Evolutionary conservation across 2,113 vertebrate species (phyloP).

Genomic region (Megaceryle maxima): DNA sequence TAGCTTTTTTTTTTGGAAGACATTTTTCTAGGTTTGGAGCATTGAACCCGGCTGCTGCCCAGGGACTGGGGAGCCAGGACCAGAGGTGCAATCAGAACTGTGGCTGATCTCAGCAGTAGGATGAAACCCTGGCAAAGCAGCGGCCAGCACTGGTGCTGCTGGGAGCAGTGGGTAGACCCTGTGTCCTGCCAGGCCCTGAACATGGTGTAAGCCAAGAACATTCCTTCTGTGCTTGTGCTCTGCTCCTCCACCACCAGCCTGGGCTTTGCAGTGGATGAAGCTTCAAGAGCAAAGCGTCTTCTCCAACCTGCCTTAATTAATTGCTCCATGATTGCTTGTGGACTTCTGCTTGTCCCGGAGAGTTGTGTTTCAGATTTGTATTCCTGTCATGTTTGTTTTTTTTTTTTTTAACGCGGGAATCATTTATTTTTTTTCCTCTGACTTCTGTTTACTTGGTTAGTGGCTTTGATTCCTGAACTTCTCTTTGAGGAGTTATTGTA

Average conservation of each 20-base stretch:
- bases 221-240: not conserved
- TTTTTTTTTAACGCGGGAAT: not conserved
- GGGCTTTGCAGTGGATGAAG: not conserved
- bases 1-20: not conserved
- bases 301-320: not conserved
- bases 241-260: not conserved
- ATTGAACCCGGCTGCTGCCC: not conserved
- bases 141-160: fast-evolving
- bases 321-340: not conserved
- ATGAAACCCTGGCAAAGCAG: not conserved
- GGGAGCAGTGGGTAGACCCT: not conserved
- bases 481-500: not conserved
- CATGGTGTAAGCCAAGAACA: fast-evolving
- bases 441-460: not conserved
- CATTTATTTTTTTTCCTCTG: not conserved
- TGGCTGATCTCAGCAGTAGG: not conserved
- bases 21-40: not conserved
- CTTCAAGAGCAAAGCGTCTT: not conserved
- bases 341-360: not conserved
- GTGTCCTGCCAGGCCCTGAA: not conserved
- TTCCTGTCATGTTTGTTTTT: not conserved
- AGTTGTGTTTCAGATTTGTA: not conserved
- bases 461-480: not conserved
- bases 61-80: fast-evolving
- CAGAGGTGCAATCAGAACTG: fast-evolving